Evolutionary conservation across 2,797 vertebrate genomes (phyloP).

Genomic region (Neoniphon sammara): DNA sequence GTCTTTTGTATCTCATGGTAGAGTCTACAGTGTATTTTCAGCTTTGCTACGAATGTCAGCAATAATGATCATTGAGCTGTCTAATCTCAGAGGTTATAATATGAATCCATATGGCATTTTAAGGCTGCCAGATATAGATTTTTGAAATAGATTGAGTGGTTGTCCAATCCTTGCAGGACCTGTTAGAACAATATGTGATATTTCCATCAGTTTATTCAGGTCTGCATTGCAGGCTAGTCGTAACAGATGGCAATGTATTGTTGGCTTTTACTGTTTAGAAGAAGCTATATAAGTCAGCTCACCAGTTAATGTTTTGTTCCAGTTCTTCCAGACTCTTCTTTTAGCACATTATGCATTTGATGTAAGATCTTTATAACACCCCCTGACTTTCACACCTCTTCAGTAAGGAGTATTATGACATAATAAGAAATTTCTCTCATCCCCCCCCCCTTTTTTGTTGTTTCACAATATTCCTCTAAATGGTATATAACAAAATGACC

Average conservation of each 20-base stretch:
- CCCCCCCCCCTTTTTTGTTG: background rate
- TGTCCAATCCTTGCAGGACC: slow-evolving; percentile 19
- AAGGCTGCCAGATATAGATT: slow-evolving; percentile 27
- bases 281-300: background rate
- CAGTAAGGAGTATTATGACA: background rate
- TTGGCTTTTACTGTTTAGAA: background rate
- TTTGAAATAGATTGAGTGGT: slow-evolving; percentile 14
- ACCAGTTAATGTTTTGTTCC: background rate
- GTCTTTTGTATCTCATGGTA: slow-evolving; percentile 4
- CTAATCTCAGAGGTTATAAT: background rate
- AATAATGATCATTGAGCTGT: background rate
- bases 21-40: background rate
- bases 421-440: background rate
- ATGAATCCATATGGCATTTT: slow-evolving; percentile 4
- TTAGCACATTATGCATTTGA: background rate
- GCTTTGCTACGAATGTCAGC: background rate
- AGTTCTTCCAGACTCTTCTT: background rate
- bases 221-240: background rate
- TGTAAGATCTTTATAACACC: background rate
- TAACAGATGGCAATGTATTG: slow-evolving; percentile 10
- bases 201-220: slow-evolving; percentile 14
- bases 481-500: slow-evolving; percentile 9
- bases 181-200: background rate
- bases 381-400: background rate
- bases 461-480: background rate